Evolutionary conservation across 2,113 vertebrate species (phyloP).

Genomic region (Myxocyprinus asiaticus): DNA sequence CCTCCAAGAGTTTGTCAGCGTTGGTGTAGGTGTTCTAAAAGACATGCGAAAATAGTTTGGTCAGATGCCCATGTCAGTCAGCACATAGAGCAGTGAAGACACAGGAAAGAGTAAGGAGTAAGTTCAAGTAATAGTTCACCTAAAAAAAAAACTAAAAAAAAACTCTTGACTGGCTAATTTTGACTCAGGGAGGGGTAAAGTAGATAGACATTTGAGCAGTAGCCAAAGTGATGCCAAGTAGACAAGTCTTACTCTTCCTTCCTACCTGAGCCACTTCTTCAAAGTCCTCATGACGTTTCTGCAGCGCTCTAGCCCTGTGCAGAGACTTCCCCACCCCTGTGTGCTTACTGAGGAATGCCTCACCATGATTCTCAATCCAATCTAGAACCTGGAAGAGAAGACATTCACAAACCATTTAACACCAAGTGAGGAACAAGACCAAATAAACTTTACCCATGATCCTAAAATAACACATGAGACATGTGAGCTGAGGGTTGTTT

Average conservation of each 20-base stretch:
- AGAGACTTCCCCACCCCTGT: slow-evolving; percentile 96
- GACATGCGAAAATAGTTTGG: background rate
- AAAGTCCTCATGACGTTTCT: slow-evolving; percentile 97
- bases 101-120: background rate
- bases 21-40: slow-evolving; percentile 96
- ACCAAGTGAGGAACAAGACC: background rate
- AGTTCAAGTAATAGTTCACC: too few species aligned
- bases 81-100: too few species aligned
- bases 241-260: background rate
- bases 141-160: too few species aligned
- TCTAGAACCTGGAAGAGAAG: slow-evolving; percentile 85
- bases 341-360: slow-evolving; percentile 97
- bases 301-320: slow-evolving; percentile 92
- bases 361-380: slow-evolving; percentile 98
- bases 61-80: background rate
- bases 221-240: too few species aligned
- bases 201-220: too few species aligned
- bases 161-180: too few species aligned
- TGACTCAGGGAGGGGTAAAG: too few species aligned
- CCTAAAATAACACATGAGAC: too few species aligned
- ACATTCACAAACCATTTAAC: background rate
- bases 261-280: slow-evolving; percentile 97
- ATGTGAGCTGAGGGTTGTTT: background rate
- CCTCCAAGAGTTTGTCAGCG: slow-evolving; percentile 94
- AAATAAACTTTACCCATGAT: background rate